A percentile compares a stretch with the other conserved stretches of the same genome.
phyloP scores from a whole-genome alignment of 2,888 invertebrate genomes.

The Herminia tarsipennalis region DNA sequence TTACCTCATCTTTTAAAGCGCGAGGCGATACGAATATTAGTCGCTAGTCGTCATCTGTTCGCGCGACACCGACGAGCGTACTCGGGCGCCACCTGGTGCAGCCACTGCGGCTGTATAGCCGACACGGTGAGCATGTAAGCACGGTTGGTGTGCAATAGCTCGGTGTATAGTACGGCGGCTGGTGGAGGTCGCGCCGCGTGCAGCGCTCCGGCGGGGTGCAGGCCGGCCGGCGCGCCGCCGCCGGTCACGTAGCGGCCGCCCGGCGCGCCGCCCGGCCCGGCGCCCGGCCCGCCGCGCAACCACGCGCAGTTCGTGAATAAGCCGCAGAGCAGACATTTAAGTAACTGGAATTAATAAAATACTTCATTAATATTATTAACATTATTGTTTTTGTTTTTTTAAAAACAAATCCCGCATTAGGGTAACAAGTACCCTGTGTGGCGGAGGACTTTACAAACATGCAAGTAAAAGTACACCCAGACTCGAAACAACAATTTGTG shows the following conservation, averaged over 20 bases:
- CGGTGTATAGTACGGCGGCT: conserved; percentile 92
- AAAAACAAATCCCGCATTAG: too few species aligned
- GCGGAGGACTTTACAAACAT: too few species aligned
- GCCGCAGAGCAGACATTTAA: conserved; percentile 93
- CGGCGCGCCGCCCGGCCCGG: conserved; percentile 85
- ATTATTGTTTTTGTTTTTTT: too few species aligned
- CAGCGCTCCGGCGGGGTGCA: conserved; percentile 94
- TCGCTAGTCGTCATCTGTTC: conserved; percentile 57
- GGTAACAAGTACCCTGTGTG: too few species aligned
- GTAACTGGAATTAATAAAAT: conserved; percentile 47
- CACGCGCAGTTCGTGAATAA: conserved; percentile 95
- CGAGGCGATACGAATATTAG: neutral
- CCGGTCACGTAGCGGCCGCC: conserved; percentile 77
- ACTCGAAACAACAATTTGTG: too few species aligned
- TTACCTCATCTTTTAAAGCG: neutral
- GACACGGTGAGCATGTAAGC: conserved; percentile 92
- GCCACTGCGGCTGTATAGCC: conserved; percentile 92
- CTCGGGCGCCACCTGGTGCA: conserved; percentile 78
- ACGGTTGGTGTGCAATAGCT: conserved; percentile 94
- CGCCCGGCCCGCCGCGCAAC: conserved; percentile 82
- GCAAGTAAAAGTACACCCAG: too few species aligned
- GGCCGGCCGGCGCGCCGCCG: conserved; percentile 84
- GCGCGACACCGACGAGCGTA: conserved; percentile 70
- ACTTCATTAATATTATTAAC: too few species aligned
- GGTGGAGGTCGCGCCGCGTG: conserved; percentile 86